A percentile compares a stretch with the other conserved stretches of the same genome.
These are phyloP conservation scores for Polydrusus tereticollis DNA, from an alignment of 2,888 invertebrate genomes.

Conservation along the genomic window DNA sequence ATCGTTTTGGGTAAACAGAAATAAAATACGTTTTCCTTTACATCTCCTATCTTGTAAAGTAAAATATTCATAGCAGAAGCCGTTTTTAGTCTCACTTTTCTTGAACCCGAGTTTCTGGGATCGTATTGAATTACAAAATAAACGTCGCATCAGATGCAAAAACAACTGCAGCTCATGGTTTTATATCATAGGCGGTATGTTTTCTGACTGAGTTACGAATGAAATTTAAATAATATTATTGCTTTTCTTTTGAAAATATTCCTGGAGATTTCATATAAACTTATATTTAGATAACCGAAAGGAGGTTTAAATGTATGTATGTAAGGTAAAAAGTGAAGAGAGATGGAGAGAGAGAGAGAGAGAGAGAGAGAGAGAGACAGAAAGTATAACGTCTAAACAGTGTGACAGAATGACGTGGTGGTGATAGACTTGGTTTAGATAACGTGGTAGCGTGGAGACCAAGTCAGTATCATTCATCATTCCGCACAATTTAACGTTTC, in stretches of 20 bases:
- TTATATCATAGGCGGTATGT: slow-evolving; percentile 2
- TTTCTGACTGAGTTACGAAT: slow-evolving; percentile 9
- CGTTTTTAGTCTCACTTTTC: slow-evolving; percentile 7
- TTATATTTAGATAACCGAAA: neutral
- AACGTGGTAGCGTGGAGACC: too few species aligned
- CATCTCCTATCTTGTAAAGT: neutral
- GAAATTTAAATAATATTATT: slow-evolving; percentile 8
- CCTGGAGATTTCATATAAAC: neutral
- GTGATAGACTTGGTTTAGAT: too few species aligned
- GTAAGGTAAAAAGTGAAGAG: too few species aligned
- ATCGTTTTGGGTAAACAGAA: neutral
- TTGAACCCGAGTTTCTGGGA: neutral
- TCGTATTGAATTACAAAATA: slow-evolving; percentile 16
- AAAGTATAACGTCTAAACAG: too few species aligned
- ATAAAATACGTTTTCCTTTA: neutral
- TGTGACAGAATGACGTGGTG: too few species aligned
- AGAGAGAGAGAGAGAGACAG: too few species aligned
- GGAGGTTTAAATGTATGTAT: too few species aligned
- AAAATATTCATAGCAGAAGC: slow-evolving; percentile 1
- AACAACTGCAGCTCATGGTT: slow-evolving; percentile 11
- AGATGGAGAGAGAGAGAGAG: too few species aligned
- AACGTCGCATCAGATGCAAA: slow-evolving; percentile 15
- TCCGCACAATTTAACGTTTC: too few species aligned
- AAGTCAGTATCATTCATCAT: too few species aligned
- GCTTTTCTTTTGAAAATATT: neutral